Evolutionary conservation across 2,797 vertebrate genomes (phyloP).

Genomic region (Rhabdophis nuchalis): DNA sequence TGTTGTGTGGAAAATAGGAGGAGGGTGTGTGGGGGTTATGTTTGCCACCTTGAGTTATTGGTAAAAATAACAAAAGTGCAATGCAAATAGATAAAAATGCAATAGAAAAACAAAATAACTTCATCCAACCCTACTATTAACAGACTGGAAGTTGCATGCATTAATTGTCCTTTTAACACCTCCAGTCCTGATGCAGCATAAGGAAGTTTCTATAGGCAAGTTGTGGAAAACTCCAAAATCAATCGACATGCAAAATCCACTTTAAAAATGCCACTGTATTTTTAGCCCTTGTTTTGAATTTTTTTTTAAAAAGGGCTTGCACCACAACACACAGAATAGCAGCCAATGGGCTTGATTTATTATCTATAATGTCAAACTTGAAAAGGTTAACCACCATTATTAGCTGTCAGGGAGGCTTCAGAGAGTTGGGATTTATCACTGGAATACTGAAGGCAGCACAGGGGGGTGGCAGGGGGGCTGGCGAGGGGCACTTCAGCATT

Average conservation of each 20-base stretch:
- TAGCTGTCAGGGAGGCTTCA: slow-evolving; percentile 54
- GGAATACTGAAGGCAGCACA: neutral
- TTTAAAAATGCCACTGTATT: slow-evolving; percentile 11
- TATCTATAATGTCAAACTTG: slow-evolving; percentile 51
- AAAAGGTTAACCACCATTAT: slow-evolving; percentile 64
- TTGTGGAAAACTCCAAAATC: neutral
- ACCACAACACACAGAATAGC: slow-evolving; percentile 10
- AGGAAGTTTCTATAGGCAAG: accelerated
- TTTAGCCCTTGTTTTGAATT: slow-evolving; percentile 19
- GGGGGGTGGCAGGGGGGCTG: neutral
- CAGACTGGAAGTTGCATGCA: neutral
- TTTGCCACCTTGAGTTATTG: neutral
- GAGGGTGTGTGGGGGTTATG: no score
- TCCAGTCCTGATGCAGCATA: accelerated
- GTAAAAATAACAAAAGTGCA: neutral
- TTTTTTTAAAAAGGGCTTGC: slow-evolving; percentile 7
- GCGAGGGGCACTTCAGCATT: accelerated
- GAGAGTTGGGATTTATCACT: slow-evolving; percentile 44
- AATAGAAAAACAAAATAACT: neutral
- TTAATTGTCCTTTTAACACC: neutral
- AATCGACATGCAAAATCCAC: neutral
- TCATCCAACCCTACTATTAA: neutral
- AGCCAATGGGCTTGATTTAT: slow-evolving; percentile 52
- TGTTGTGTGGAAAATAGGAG: no score
- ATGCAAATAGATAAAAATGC: neutral